Evolutionary conservation across 2,113 vertebrate genomes (phyloP).

Genomic region (Castor canadensis): DNA sequence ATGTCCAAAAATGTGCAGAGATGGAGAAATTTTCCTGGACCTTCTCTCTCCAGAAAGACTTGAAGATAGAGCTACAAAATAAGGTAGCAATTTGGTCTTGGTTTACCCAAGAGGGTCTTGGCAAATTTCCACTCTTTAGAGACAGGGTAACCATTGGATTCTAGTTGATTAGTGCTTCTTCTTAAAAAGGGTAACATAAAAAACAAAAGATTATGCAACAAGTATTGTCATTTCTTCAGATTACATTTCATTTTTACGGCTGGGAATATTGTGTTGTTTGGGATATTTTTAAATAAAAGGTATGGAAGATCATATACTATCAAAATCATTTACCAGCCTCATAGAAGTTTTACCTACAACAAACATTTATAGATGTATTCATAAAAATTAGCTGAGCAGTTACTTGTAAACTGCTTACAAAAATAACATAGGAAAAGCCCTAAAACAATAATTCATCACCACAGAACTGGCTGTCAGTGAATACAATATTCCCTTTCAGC

Average conservation of each 20-base stretch:
- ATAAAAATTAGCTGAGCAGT: slow-evolving; percentile 77
- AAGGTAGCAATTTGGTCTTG: neutral
- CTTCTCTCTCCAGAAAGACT: neutral
- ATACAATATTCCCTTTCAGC: slow-evolving; percentile 80
- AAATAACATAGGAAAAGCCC: slow-evolving; percentile 76
- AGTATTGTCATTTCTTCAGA: neutral
- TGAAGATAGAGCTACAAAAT: neutral
- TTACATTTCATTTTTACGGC: neutral
- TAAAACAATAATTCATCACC: slow-evolving; percentile 83
- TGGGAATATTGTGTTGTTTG: neutral
- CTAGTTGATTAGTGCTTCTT: neutral
- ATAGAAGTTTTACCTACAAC: slow-evolving; percentile 74
- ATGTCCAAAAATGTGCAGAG: neutral
- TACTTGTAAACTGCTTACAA: slow-evolving; percentile 74
- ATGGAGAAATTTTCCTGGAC: neutral
- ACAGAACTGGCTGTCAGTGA: slow-evolving; percentile 82
- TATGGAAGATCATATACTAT: neutral
- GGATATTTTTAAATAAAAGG: neutral
- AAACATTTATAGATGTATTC: slow-evolving; percentile 73
- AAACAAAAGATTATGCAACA: neutral
- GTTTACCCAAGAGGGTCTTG: neutral
- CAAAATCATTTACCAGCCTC: slow-evolving; percentile 57
- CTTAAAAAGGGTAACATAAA: neutral
- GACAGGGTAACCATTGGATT: neutral
- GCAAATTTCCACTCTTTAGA: neutral